Evolutionary conservation across 2,797 vertebrate genomes (phyloP), one percentile per base, ranked within the genome.

Genomic region (Thaleichthys pacificus): DNA sequence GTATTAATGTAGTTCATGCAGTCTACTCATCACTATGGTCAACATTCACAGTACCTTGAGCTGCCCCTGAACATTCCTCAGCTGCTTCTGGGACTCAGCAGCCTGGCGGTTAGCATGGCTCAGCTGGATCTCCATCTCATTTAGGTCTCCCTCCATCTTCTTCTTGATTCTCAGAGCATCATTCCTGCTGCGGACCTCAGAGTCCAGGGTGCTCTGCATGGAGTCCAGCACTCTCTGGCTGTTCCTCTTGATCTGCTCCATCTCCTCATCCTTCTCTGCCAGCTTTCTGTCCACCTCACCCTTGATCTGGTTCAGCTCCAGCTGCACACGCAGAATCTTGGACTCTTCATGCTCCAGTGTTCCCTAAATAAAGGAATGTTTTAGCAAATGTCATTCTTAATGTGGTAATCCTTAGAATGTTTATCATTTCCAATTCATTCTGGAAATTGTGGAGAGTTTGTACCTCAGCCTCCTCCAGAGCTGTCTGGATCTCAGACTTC

Each of bases 101-200:
- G 75, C 79, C 65, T 93, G 93, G 15, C 80, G 80, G 74, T 88
- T 93, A 83, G 91, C 81, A 22, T 89, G 92, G 68, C 88, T 87
- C 62, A 94, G 84, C 74, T 93, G 93, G 19, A 93, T 88, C 81
- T 93, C 92, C 91, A 93, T 83, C 75, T 92, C 91, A 1, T 86
- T 91, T 60, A 91, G 88, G 35, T 90, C 89, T 5, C 89, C 61
- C 61, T 62, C 61, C 61, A 62, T 62, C 61, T 62, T 62, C 61
- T 62, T 62, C 61, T 62, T 62, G 22, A 62, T 26, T 17, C 61
- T 62, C 5, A 62, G 28, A 26, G 61, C 61, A 7, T 62, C 95
- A 0, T 97, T 97, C 79, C 95, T 94, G 93, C 95, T 97, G 76
- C 94, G 94, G 85, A 95, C 77, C 79, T 98, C 96, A 0, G 95